These are phyloP conservation scores for Luidia sarsii DNA, from an alignment of 53 echinoderm and acorn worm species.

Conservation along the genomic window DNA sequence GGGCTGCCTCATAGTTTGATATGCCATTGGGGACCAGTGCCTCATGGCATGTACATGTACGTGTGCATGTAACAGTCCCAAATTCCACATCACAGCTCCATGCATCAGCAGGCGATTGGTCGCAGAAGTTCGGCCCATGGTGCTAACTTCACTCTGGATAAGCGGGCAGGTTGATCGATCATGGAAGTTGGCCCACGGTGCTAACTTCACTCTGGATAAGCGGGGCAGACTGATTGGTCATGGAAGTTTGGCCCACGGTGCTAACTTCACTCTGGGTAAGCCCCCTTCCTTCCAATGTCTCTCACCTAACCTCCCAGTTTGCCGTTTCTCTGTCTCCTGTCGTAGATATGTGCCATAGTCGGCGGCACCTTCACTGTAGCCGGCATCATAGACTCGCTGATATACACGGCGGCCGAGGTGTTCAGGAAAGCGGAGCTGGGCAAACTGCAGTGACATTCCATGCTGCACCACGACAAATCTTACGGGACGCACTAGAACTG, in stretches of 20 bases:
- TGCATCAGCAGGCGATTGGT: too few species aligned
- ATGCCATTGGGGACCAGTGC: too few species aligned
- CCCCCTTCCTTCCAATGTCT: not conserved
- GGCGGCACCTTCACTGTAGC: slow-evolving; percentile 99
- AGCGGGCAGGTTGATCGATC: too few species aligned
- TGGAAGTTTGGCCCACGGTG: too few species aligned
- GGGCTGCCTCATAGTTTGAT: too few species aligned
- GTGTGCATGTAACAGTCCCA: too few species aligned
- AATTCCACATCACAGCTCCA: too few species aligned
- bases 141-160: too few species aligned
- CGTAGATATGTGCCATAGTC: slow-evolving; percentile 95
- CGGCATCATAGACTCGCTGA: slow-evolving; percentile 91
- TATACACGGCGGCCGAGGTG: slow-evolving; percentile 93
- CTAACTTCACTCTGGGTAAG: not conserved
- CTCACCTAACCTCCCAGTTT: not conserved
- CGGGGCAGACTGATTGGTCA: too few species aligned
- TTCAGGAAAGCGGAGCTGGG: slow-evolving; percentile 98
- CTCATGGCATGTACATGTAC: too few species aligned
- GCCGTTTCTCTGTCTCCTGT: not conserved
- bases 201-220: not conserved
- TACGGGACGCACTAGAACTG: not conserved
- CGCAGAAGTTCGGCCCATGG: too few species aligned
- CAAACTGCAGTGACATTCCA: slow-evolving; percentile 82
- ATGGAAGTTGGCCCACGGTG: too few species aligned
- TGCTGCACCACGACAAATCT: not conserved